Conservation (phyloP, 1,140 invertebrate species). For the Daktulosphaira vitifoliae region DNA sequence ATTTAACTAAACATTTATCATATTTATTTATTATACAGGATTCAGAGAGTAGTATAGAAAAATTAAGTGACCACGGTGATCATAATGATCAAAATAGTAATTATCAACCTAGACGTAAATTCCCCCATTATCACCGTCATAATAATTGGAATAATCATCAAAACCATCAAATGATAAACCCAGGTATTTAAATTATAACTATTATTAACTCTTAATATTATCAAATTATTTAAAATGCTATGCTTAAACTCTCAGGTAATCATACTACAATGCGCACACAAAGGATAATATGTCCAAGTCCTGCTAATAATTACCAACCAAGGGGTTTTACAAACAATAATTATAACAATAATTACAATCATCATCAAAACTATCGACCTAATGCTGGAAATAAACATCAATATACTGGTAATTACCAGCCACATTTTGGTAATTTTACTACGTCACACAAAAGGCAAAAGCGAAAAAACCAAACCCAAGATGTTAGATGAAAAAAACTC, state of each 20-base stretch:
- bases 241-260: constrained; percentile 1
- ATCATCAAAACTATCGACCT: constrained; percentile 22
- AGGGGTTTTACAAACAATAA: constrained; percentile 19
- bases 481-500: constrained; percentile 16
- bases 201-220: background rate
- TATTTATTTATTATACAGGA: constrained; percentile 43
- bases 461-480: constrained; percentile 26
- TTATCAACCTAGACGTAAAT: constrained; percentile 27
- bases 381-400: constrained; percentile 20
- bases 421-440: constrained; percentile 16
- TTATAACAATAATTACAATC: constrained; percentile 11
- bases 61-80: constrained; percentile 28
- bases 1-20: background rate
- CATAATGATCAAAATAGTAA: constrained; percentile 29
- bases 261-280: constrained; percentile 6
- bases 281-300: constrained; percentile 24
- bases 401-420: constrained; percentile 23
- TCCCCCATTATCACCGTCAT: constrained; percentile 5
- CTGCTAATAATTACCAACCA: constrained; percentile 14
- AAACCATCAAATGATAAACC: constrained; percentile 15
- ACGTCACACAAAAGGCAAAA: constrained; percentile 2
- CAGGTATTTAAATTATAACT: constrained; percentile 19
- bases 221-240: background rate
- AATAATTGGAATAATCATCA: constrained; percentile 30
- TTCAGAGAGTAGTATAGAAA: constrained; percentile 46